A percentile compares a stretch with the other conserved stretches of the same genome.
phyloP scores from a whole-genome alignment of 2,113 vertebrate species.

The Notothenia rossii region DNA sequence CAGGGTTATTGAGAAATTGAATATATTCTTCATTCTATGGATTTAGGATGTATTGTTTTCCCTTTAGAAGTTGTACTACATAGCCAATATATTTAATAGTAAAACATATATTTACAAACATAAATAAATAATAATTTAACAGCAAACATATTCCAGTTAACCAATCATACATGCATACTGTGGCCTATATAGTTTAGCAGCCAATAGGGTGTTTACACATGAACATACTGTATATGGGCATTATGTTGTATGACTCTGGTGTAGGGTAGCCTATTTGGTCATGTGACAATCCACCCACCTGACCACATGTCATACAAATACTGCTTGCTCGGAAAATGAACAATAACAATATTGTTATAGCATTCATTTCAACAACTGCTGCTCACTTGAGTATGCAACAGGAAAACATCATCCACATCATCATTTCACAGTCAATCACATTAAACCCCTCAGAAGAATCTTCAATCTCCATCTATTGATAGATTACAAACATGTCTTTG shows the following conservation, averaged over 20 bases:
- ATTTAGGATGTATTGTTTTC: too few relatives aligned
- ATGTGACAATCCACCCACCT: background rate
- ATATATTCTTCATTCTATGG: too few relatives aligned
- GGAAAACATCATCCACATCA: background rate
- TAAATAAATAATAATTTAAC: background rate
- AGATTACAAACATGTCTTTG: too few relatives aligned
- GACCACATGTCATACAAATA: too few relatives aligned
- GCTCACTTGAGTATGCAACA: background rate
- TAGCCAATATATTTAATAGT: too few relatives aligned
- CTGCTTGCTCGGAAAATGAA: too few relatives aligned
- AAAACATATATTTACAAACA: too few relatives aligned
- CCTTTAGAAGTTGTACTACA: too few relatives aligned
- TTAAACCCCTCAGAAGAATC: background rate
- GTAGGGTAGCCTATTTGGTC: too few relatives aligned
- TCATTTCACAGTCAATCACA: background rate
- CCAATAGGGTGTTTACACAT: background rate
- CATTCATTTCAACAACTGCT: background rate
- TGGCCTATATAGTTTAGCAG: background rate
- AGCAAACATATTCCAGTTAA: background rate
- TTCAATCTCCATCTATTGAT: background rate
- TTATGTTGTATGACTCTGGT: background rate
- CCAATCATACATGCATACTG: background rate
- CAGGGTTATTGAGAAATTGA: background rate
- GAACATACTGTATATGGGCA: background rate
- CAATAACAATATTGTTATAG: too few relatives aligned